Evolutionary conservation across 2,797 vertebrate species (phyloP).

Genomic region (Tiaroga cobitis): DNA sequence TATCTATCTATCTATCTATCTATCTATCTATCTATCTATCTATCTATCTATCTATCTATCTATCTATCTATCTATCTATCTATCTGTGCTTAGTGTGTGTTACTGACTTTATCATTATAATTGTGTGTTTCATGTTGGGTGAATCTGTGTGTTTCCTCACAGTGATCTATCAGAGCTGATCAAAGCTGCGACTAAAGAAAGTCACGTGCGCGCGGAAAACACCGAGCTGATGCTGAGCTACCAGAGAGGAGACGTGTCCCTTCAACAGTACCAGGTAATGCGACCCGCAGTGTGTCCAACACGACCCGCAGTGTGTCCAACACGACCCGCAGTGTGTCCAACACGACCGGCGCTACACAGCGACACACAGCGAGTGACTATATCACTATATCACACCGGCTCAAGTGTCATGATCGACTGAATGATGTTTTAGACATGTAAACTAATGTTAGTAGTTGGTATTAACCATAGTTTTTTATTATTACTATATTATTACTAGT

Average conservation of each 20-base stretch:
- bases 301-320: too few species aligned
- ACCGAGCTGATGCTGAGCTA: constrained; percentile 90
- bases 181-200: constrained; percentile 88
- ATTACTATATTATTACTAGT: too few species aligned
- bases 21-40: background rate
- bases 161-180: constrained; percentile 91
- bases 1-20: background rate
- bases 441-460: background rate
- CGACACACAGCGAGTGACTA: background rate
- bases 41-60: background rate
- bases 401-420: background rate
- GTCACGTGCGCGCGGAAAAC: constrained; percentile 87
- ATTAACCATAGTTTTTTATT: too few species aligned
- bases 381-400: background rate
- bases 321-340: too few species aligned
- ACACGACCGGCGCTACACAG: too few species aligned
- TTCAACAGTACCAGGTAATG: constrained; percentile 85
- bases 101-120: background rate
- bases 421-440: too few species aligned
- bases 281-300: too few species aligned
- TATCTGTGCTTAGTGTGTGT: background rate
- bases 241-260: constrained; percentile 88
- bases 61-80: background rate
- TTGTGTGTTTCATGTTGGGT: background rate
- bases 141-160: constrained; percentile 10